Conservation (phyloP, 1,140 invertebrate species). For the Danaus melanippus region DNA sequence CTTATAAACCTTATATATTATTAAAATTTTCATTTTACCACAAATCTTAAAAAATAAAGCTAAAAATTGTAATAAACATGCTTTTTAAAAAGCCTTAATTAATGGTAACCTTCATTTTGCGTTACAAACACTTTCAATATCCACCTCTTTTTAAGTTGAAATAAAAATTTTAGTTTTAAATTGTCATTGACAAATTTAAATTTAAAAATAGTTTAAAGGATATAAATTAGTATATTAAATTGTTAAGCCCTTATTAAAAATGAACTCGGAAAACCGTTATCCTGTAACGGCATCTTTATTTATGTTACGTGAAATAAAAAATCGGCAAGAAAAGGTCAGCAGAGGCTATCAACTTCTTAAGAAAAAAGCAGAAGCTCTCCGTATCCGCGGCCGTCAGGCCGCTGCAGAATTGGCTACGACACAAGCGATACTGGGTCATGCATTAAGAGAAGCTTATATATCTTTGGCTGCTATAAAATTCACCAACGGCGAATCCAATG, state of each 20-base stretch:
- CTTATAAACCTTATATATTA: no score
- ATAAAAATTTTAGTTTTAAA: no score
- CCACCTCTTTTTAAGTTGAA: not conserved
- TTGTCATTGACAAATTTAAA: no score
- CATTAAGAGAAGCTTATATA: constrained; percentile 99
- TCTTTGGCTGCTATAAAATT: constrained; percentile 99
- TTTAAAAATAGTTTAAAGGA: not conserved
- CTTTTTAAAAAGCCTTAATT: no score
- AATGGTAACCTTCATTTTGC: no score
- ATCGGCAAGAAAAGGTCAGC: constrained; percentile 94
- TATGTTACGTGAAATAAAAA: constrained; percentile 77
- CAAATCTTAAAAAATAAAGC: not conserved
- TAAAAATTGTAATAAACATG: not conserved
- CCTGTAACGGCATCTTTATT: constrained; percentile 56
- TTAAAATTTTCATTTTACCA: no score
- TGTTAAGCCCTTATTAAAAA: constrained; percentile 16
- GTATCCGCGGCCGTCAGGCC: constrained; percentile 95
- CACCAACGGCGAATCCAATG: constrained; percentile 97
- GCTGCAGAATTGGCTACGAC: constrained; percentile 83
- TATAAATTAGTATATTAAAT: constrained; percentile 3
- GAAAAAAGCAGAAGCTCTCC: constrained; percentile 99
- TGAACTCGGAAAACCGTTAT: constrained; percentile 60
- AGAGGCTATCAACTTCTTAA: constrained; percentile 98
- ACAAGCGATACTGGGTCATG: constrained; percentile 98
- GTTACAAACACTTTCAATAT: not conserved